Percentiles rank a stretch among this genome's conserved stretches.
Conservation (phyloP, 2,888 invertebrate species). For the Clusia tigrina region DNA sequence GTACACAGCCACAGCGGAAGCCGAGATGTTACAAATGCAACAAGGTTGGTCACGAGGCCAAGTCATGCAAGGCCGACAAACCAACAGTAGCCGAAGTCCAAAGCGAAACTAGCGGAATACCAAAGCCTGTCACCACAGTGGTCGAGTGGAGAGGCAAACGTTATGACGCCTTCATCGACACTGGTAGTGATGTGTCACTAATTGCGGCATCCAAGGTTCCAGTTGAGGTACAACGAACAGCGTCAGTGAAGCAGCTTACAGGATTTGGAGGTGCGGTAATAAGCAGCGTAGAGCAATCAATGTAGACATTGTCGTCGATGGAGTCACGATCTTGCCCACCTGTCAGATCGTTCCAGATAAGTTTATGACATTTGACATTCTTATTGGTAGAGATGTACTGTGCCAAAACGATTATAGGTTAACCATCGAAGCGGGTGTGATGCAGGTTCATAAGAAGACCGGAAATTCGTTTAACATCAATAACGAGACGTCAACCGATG, state of each 20-base stretch:
- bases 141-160: constrained; percentile 13
- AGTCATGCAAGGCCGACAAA: background rate
- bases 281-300: too few species aligned
- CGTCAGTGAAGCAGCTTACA: constrained; percentile 22
- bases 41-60: background rate
- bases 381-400: constrained; percentile 30
- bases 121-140: constrained; percentile 1
- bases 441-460: constrained; percentile 25
- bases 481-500: background rate
- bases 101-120: too few species aligned
- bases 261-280: constrained; percentile 33
- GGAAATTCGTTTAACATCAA: constrained; percentile 12
- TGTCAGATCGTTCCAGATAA: constrained; percentile 26
- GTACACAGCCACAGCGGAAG: background rate
- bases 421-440: constrained; percentile 21
- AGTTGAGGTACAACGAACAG: background rate
- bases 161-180: constrained; percentile 26
- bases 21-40: background rate
- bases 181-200: constrained; percentile 27
- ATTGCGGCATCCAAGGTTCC: constrained; percentile 21
- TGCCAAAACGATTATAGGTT: constrained; percentile 23
- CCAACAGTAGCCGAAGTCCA: background rate
- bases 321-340: background rate
- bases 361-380: background rate
- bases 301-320: constrained; percentile 20